Evolutionary conservation across 2,113 vertebrate genomes (phyloP).

Genomic region (Cephalopholis sonnerati): DNA sequence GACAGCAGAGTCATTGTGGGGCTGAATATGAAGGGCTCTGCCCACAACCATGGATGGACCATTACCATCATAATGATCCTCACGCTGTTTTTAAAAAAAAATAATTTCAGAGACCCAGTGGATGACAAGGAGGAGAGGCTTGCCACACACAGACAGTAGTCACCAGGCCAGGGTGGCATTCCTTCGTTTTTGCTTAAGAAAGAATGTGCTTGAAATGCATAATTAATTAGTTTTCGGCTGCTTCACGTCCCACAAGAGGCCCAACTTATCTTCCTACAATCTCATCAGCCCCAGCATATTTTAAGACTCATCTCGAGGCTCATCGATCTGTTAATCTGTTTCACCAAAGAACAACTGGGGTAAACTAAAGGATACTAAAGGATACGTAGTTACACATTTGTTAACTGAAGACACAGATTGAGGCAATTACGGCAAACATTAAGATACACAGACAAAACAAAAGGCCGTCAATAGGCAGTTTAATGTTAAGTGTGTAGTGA

Average conservation of each 20-base stretch:
- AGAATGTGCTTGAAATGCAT: slow-evolving; percentile 54
- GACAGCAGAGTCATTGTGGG: slow-evolving; percentile 71
- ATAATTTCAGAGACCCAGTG: slow-evolving; percentile 31
- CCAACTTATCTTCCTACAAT: slow-evolving; percentile 19
- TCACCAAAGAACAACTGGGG: background rate
- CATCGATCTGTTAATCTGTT: slow-evolving; percentile 34
- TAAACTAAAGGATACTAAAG: background rate
- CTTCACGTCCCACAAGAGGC: slow-evolving; percentile 31
- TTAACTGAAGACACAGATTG: background rate
- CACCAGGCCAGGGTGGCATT: slow-evolving; percentile 37
- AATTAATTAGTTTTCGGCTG: slow-evolving; percentile 67
- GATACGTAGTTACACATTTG: background rate
- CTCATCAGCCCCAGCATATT: slow-evolving; percentile 24
- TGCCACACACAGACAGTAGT: slow-evolving; percentile 53
- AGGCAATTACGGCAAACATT: slow-evolving; percentile 19
- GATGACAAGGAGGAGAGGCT: slow-evolving; percentile 41
- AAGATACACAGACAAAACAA: slow-evolving; percentile 22
- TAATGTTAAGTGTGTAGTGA: slow-evolving; percentile 24
- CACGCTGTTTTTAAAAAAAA: slow-evolving; percentile 28
- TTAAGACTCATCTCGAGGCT: slow-evolving; percentile 25
- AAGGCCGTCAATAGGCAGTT: slow-evolving; percentile 21
- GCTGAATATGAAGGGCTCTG: slow-evolving; percentile 63
- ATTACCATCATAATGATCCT: slow-evolving; percentile 79
- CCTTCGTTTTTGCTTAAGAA: slow-evolving; percentile 35
- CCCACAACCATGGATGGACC: slow-evolving; percentile 39